Evolutionary conservation across 1,140 invertebrate genomes (phyloP).

Genomic region (Listronotus bonariensis): DNA sequence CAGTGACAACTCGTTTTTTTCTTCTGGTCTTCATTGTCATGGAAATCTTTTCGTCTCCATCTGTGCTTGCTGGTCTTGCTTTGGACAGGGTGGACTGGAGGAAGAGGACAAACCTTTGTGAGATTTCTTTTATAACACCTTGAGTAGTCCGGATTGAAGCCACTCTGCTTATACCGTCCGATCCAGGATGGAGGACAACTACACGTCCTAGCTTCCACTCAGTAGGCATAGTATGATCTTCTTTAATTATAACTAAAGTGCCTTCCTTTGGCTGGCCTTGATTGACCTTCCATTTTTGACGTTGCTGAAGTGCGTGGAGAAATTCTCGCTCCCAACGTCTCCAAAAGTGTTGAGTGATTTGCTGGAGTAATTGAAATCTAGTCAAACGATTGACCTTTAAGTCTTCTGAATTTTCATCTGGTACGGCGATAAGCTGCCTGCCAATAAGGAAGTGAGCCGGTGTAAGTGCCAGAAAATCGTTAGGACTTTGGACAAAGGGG

Average conservation of each 20-base stretch:
- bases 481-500: neutral
- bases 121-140: slow-evolving; percentile 31
- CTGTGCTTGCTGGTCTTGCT: too few relatives aligned
- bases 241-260: slow-evolving; percentile 38
- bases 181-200: slow-evolving; percentile 39
- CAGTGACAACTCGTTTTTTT: too few relatives aligned
- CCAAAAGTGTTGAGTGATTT: slow-evolving; percentile 44
- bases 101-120: slow-evolving; percentile 9
- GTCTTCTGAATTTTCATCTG: slow-evolving; percentile 21
- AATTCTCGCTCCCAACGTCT: slow-evolving; percentile 44
- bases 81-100: slow-evolving; percentile 4
- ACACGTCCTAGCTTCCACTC: slow-evolving; percentile 47
- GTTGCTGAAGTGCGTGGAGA: slow-evolving; percentile 34
- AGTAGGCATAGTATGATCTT: slow-evolving; percentile 33
- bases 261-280: neutral
- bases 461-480: slow-evolving; percentile 35
- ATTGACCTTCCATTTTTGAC: slow-evolving; percentile 33
- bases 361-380: slow-evolving; percentile 24
- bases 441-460: slow-evolving; percentile 44
- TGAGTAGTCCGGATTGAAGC: slow-evolving; percentile 42
- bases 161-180: slow-evolving; percentile 42
- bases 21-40: too few relatives aligned
- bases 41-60: too few relatives aligned
- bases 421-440: slow-evolving; percentile 9
- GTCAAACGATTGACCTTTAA: slow-evolving; percentile 13